Evolutionary conservation across 2,888 invertebrate genomes (phyloP).

Genomic region (Mythimna lalbum): DNA sequence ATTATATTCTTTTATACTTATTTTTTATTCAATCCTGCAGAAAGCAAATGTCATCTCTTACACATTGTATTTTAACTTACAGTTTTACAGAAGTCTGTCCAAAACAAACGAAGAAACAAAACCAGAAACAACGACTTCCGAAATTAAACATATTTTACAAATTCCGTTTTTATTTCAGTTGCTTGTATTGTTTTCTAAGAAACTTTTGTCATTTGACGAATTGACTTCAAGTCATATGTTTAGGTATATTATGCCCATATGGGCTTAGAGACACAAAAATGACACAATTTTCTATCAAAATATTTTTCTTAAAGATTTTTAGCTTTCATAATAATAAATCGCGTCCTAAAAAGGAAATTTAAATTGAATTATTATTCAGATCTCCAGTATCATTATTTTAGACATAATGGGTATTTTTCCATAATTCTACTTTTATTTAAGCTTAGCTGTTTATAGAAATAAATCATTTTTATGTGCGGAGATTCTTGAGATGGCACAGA

Average conservation of each 20-base stretch:
- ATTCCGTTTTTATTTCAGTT: too few relatives aligned
- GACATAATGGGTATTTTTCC: conserved; percentile 30
- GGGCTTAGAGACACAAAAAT: background rate
- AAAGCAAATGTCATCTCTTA: too few relatives aligned
- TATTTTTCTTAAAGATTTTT: conserved; percentile 15
- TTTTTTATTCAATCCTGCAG: too few relatives aligned
- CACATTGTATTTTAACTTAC: too few relatives aligned
- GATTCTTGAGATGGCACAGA: conserved; percentile 53
- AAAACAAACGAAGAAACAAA: too few relatives aligned
- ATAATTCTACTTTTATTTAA: conserved; percentile 15
- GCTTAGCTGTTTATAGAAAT: conserved; percentile 39
- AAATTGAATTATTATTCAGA: conserved; percentile 47
- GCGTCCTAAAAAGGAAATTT: conserved; percentile 25
- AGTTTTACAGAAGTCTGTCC: too few relatives aligned
- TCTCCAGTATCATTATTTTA: conserved; percentile 20
- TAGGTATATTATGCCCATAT: background rate
- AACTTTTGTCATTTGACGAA: background rate
- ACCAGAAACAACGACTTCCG: too few relatives aligned
- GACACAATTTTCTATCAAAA: conserved; percentile 5
- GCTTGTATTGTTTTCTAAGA: background rate
- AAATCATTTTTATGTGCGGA: conserved; percentile 53
- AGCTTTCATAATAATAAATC: conserved; percentile 19
- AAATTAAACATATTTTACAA: too few relatives aligned
- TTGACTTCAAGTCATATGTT: too few relatives aligned
- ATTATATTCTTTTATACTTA: too few relatives aligned